Percentiles rank a stretch among this genome's conserved stretches.
phyloP scores from a whole-genome alignment of 2,797 vertebrate genomes.

The Acanthopagrus latus region DNA sequence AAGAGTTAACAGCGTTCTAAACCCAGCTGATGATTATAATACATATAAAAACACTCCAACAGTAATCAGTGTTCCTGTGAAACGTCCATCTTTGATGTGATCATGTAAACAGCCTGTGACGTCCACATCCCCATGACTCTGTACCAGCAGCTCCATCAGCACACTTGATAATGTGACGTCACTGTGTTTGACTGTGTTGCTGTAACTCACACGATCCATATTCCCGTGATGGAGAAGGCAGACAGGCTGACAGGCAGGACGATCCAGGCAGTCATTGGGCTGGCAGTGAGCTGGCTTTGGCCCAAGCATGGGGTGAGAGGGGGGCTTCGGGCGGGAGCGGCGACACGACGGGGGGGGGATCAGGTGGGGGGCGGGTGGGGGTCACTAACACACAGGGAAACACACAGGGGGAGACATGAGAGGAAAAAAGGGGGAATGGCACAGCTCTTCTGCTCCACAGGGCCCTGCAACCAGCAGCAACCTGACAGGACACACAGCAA shows the following conservation, averaged over 20 bases:
- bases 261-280: conserved; percentile 97
- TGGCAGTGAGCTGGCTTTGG: conserved; percentile 85
- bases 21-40: too few species aligned
- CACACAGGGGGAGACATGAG: conserved; percentile 81
- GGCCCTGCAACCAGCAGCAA: conserved; percentile 73
- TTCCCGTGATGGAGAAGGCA: conserved; percentile 95
- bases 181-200: not conserved
- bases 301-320: conserved; percentile 87
- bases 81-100: too few species aligned
- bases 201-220: conserved; percentile 95
- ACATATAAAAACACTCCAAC: too few species aligned
- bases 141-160: not conserved
- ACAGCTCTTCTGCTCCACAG: conserved; percentile 77
- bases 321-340: conserved; percentile 70
- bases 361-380: conserved; percentile 72
- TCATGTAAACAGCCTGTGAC: too few species aligned
- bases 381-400: conserved; percentile 77
- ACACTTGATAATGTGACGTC: not conserved
- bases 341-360: conserved; percentile 60
- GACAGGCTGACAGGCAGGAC: conserved; percentile 95
- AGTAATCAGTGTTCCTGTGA: too few species aligned
- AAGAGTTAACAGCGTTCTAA: too few species aligned
- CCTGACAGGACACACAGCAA: conserved; percentile 27
- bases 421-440: conserved; percentile 77
- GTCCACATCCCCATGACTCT: too few species aligned